phyloP scores from a whole-genome alignment of 2,888 invertebrate genomes.

The Drosophila ezoana region DNA sequence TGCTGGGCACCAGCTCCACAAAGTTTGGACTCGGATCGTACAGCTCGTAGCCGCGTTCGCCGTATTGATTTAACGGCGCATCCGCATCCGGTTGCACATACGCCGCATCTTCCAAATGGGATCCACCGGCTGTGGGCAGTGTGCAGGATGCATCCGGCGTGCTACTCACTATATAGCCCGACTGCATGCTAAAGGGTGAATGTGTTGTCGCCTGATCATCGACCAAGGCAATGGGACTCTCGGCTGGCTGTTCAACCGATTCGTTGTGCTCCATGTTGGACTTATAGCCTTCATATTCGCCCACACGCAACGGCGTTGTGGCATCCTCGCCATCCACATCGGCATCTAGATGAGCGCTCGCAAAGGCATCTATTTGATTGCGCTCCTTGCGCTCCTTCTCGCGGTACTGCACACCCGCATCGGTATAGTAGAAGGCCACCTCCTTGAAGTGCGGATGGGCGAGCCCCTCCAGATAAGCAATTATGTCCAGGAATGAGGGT shows the following conservation, averaged over 20 bases:
- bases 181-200: slow-evolving; percentile 83
- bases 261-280: slow-evolving; percentile 82
- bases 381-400: slow-evolving; percentile 74
- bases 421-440: slow-evolving; percentile 88
- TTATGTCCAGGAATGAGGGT: slow-evolving; percentile 94
- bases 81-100: slow-evolving; percentile 79
- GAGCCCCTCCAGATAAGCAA: slow-evolving; percentile 90
- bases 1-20: slow-evolving; percentile 66
- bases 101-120: slow-evolving; percentile 60
- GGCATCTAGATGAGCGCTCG: slow-evolving; percentile 58
- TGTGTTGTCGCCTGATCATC: slow-evolving; percentile 80
- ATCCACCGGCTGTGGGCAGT: slow-evolving; percentile 75
- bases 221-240: slow-evolving; percentile 79
- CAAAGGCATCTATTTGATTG: slow-evolving; percentile 58
- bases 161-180: slow-evolving; percentile 82
- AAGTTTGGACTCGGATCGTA: slow-evolving; percentile 83
- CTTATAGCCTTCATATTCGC: slow-evolving; percentile 83
- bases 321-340: slow-evolving; percentile 83
- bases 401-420: slow-evolving; percentile 82
- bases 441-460: slow-evolving; percentile 87
- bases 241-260: slow-evolving; percentile 80
- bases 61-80: slow-evolving; percentile 19
- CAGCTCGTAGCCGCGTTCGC: slow-evolving; percentile 76
- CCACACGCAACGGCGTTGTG: slow-evolving; percentile 83
- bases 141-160: slow-evolving; percentile 81